Evolutionary conservation across 2,113 vertebrate species (phyloP).

Genomic region (Rhinoptilus africanus): DNA sequence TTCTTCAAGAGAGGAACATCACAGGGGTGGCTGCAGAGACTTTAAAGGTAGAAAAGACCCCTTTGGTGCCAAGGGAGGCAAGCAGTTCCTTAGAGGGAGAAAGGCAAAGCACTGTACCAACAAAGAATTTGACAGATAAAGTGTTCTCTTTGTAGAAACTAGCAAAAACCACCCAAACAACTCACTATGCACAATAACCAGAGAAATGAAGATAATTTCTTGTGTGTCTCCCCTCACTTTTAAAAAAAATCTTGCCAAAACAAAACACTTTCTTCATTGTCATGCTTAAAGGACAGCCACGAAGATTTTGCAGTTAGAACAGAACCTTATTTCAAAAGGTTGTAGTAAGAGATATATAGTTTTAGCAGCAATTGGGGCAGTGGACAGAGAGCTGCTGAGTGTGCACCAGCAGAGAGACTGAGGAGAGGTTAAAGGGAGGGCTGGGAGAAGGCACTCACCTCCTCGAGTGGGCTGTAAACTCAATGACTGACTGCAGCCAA

Average conservation of each 20-base stretch:
- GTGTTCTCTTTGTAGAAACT: neutral
- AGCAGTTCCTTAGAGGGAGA: neutral
- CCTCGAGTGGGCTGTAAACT: neutral
- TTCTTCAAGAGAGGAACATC: neutral
- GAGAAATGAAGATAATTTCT: neutral
- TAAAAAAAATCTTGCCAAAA: neutral
- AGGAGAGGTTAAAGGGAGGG: neutral
- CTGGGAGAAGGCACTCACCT: neutral
- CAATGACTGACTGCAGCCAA: neutral
- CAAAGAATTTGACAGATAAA: neutral
- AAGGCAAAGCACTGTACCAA: neutral
- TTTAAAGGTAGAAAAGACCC: neutral
- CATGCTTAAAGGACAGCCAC: neutral
- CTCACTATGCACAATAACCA: neutral
- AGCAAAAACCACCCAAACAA: neutral
- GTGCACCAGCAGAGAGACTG: neutral
- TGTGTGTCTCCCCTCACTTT: neutral
- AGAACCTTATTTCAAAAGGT: neutral
- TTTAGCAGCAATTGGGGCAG: neutral
- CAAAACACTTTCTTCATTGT: neutral
- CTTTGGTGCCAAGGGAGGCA: neutral
- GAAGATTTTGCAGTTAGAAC: neutral
- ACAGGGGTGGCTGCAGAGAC: neutral
- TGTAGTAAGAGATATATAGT: neutral
- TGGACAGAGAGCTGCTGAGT: neutral